These are phyloP conservation scores for Tetrax tetrax DNA, from an alignment of 2,113 vertebrate species.

Conservation along the genomic window DNA sequence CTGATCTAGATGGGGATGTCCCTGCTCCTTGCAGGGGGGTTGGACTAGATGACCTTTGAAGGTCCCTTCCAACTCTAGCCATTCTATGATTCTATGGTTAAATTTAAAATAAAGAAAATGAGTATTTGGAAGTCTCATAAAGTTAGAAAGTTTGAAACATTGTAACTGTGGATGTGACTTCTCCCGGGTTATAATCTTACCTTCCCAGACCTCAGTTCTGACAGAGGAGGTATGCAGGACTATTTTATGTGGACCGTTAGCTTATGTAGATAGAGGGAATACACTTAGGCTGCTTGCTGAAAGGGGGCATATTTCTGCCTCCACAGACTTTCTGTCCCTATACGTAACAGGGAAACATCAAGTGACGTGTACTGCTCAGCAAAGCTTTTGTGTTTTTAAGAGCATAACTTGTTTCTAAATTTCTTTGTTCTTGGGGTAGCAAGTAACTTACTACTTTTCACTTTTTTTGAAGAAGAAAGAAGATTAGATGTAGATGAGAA, in stretches of 20 bases:
- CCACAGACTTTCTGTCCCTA: not conserved
- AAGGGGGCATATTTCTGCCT: not conserved
- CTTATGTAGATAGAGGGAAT: not conserved
- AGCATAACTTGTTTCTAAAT: not conserved
- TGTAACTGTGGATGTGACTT: not conserved
- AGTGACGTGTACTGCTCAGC: not conserved
- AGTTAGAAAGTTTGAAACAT: not conserved
- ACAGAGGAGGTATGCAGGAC: not conserved
- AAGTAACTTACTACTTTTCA: constrained; percentile 16
- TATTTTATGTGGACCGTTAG: not conserved
- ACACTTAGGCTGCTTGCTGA: not conserved
- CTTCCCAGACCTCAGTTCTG: not conserved
- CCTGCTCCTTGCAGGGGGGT: no score
- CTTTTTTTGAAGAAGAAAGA: constrained; percentile 92
- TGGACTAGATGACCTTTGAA: no score
- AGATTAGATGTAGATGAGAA: constrained; percentile 98
- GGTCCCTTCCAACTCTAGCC: no score
- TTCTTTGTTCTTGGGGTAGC: not conserved
- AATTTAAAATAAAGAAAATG: not conserved
- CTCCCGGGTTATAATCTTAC: not conserved
- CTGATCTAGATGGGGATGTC: no score
- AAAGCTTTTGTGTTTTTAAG: not conserved
- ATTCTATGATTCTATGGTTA: no score
- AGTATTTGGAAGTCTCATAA: not conserved
- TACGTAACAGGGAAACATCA: not conserved